Conservation (phyloP, 2,888 invertebrate species). For the Poecilobothrus nobilitatus region DNA sequence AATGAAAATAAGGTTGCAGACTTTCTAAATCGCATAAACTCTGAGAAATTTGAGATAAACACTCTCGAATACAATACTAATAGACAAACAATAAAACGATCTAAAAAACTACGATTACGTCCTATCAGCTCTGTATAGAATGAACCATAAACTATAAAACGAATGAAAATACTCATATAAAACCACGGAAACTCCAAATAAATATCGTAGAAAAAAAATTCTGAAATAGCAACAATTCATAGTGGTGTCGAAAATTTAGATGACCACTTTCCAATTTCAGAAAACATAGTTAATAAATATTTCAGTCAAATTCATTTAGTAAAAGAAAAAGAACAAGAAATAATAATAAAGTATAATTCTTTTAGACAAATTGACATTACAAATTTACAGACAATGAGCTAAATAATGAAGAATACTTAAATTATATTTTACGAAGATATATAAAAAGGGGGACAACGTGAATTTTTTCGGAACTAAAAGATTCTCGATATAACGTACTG, state of each 20-base stretch:
- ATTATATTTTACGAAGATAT: conserved; percentile 11
- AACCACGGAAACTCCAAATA: too few species aligned
- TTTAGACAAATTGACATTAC: conserved; percentile 11
- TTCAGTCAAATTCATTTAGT: too few species aligned
- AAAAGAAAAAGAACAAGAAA: conserved; percentile 13
- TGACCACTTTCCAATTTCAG: background rate
- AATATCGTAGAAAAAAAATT: background rate
- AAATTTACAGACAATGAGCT: conserved; percentile 8
- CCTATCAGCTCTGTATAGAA: too few species aligned
- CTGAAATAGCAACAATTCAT: background rate
- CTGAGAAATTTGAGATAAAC: conserved; percentile 18
- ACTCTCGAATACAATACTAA: background rate
- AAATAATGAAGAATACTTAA: conserved; percentile 5
- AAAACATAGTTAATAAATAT: too few species aligned
- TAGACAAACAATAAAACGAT: too few species aligned
- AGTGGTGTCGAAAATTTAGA: background rate
- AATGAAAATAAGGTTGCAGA: too few species aligned
- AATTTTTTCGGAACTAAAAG: conserved; percentile 13
- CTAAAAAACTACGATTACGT: too few species aligned
- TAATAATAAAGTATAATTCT: conserved; percentile 1
- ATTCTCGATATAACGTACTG: conserved; percentile 12
- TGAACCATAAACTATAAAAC: too few species aligned
- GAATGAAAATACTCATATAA: too few species aligned
- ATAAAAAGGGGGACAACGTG: conserved; percentile 13
- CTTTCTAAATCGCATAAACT: too few species aligned